A percentile compares a stretch with the other conserved stretches of the same genome.
phyloP scores from a whole-genome alignment of 2,797 vertebrate species.

The Malurus leucopterus region DNA sequence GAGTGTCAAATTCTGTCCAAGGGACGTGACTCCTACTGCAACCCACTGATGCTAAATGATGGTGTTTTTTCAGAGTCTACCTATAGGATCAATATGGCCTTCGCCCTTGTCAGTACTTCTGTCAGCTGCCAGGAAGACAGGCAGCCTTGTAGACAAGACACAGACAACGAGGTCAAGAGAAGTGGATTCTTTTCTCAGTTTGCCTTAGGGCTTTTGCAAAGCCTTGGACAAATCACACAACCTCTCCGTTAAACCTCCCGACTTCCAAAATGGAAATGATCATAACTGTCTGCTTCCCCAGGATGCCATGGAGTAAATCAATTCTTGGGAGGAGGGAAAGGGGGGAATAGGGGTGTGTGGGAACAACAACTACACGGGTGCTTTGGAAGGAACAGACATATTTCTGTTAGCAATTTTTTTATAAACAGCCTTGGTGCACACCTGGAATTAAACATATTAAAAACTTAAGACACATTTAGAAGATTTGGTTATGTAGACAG shows the following conservation, averaged over 20 bases:
- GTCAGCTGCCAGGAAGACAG: slow-evolving; percentile 16
- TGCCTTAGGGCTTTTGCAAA: slow-evolving; percentile 40
- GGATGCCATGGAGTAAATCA: neutral
- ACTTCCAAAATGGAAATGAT: slow-evolving; percentile 24
- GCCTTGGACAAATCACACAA: slow-evolving; percentile 42
- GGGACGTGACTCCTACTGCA: neutral
- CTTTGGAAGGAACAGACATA: neutral
- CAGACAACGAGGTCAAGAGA: slow-evolving; percentile 14
- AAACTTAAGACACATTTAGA: neutral
- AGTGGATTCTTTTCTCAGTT: slow-evolving; percentile 4
- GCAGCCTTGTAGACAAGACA: slow-evolving; percentile 12
- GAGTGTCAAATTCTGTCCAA: neutral
- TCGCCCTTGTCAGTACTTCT: neutral
- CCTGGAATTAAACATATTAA: neutral
- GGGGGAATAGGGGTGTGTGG: neutral
- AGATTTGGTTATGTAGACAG: neutral
- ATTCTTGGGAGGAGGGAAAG: neutral
- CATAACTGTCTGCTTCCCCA: neutral
- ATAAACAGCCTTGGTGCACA: neutral
- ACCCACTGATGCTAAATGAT: neutral
- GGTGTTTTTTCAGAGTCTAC: neutral
- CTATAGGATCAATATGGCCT: slow-evolving; percentile 6
- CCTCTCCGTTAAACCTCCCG: neutral
- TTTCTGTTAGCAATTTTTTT: neutral
- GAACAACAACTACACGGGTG: neutral